Evolutionary conservation across 2,113 vertebrate species (phyloP).

Genomic region (Cettia cetti): DNA sequence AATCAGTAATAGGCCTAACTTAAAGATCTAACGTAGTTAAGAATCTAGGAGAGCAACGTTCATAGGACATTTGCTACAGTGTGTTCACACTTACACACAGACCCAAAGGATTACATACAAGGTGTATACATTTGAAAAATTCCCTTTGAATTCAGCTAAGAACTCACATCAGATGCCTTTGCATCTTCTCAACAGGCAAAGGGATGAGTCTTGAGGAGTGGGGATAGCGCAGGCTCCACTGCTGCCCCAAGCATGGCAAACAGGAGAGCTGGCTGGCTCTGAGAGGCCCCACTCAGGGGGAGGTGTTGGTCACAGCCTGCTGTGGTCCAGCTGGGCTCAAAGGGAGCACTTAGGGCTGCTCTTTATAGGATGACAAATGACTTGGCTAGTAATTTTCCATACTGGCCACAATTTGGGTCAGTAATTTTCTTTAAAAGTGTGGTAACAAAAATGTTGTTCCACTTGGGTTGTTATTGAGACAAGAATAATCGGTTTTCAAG

Average conservation of each 20-base stretch:
- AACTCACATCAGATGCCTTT: background rate
- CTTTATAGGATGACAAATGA: background rate
- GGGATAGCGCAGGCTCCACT: background rate
- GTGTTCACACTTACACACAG: background rate
- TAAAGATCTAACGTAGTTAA: background rate
- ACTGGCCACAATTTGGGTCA: background rate
- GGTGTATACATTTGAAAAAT: background rate
- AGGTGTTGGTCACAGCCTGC: background rate
- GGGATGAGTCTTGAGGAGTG: background rate
- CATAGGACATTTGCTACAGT: background rate
- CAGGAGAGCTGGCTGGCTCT: background rate
- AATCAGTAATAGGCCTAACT: background rate
- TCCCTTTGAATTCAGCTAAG: background rate
- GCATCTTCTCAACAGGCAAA: background rate
- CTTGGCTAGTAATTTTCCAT: background rate
- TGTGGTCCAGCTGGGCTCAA: background rate
- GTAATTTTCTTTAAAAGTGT: background rate
- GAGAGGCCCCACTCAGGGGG: background rate
- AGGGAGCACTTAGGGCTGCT: background rate
- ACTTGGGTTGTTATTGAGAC: background rate
- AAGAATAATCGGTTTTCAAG: background rate
- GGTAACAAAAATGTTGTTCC: background rate
- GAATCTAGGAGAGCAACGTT: background rate
- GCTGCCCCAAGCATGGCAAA: background rate
- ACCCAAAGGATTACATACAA: background rate